Evolutionary conservation across 2,113 vertebrate species (phyloP).

Genomic region (Ceyx cyanopectus): DNA sequence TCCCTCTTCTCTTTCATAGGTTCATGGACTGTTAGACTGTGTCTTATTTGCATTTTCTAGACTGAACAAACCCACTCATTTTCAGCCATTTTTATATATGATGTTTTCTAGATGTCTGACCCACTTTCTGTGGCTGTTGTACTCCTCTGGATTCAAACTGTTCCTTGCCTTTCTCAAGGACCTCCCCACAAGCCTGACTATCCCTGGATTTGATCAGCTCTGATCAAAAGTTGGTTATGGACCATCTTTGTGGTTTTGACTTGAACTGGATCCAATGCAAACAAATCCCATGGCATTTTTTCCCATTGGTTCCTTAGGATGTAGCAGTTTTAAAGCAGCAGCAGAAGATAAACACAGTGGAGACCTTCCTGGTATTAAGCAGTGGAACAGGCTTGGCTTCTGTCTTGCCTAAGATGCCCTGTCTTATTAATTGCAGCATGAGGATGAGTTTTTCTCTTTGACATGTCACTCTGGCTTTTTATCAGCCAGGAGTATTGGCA

Average conservation of each 20-base stretch:
- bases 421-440: neutral
- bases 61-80: neutral
- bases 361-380: neutral
- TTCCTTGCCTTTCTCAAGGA: neutral
- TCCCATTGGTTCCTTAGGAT: neutral
- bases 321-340: slow-evolving; percentile 18
- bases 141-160: neutral
- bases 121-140: neutral
- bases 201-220: slow-evolving; percentile 33
- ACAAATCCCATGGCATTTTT: slow-evolving; percentile 1
- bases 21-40: neutral
- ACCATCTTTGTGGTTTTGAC: neutral
- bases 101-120: neutral
- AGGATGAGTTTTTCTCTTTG: neutral
- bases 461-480: neutral
- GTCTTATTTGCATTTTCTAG: neutral
- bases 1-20: neutral
- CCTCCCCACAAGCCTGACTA: neutral
- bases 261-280: neutral
- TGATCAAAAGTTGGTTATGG: slow-evolving; percentile 23
- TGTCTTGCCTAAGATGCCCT: neutral
- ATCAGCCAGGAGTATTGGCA: neutral
- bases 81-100: neutral
- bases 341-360: neutral
- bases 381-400: neutral